These are phyloP conservation scores for Poecile atricapillus DNA, from an alignment of 2,113 vertebrate genomes.

Conservation along the genomic window DNA sequence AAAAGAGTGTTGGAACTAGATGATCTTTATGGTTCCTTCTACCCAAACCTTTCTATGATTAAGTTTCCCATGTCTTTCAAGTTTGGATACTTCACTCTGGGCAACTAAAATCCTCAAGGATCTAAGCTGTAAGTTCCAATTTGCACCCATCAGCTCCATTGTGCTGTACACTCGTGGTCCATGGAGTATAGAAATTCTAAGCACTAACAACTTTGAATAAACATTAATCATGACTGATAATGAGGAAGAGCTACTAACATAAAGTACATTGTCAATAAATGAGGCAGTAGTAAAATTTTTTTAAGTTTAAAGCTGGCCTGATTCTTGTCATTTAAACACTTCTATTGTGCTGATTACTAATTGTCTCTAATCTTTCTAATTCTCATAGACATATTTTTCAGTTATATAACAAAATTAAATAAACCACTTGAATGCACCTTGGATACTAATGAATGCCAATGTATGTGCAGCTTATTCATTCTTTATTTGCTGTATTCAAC, in stretches of 20 bases:
- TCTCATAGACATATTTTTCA: neutral
- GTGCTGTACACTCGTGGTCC: neutral
- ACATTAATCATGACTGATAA: neutral
- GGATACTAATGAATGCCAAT: neutral
- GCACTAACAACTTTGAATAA: neutral
- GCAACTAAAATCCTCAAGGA: neutral
- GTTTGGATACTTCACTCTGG: neutral
- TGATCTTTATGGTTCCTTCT: neutral
- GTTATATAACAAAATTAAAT: neutral
- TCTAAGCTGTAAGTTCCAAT: accelerated
- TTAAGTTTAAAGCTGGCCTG: neutral
- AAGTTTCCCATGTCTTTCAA: neutral
- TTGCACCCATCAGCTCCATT: neutral
- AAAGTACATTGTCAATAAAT: neutral
- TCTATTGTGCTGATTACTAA: neutral
- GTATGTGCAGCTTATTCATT: neutral
- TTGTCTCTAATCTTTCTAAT: neutral
- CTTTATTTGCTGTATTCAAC: neutral
- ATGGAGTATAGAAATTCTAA: neutral
- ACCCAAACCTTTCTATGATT: neutral
- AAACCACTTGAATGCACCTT: neutral
- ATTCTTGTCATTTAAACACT: neutral
- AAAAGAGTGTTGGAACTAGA: neutral
- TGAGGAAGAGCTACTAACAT: neutral
- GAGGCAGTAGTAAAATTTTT: accelerated